These are phyloP conservation scores for Holocentrus rufus DNA, from an alignment of 2,797 vertebrate genomes.

Conservation along the genomic window DNA sequence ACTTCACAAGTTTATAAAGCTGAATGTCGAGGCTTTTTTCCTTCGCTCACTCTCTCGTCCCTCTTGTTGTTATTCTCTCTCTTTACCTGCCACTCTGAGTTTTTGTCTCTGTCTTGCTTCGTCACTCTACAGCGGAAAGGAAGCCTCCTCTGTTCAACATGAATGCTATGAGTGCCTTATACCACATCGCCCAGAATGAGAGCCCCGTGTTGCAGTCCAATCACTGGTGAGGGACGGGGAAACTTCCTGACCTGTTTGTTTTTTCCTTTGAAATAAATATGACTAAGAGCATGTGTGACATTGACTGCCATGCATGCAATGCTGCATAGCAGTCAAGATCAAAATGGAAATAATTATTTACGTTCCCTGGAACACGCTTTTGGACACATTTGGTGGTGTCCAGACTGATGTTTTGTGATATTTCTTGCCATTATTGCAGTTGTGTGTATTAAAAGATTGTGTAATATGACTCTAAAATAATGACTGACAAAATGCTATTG, in stretches of 20 bases:
- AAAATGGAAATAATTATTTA: no score
- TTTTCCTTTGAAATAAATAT: slow-evolving; percentile 7
- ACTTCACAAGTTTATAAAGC: slow-evolving; percentile 4
- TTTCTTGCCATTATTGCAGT: no score
- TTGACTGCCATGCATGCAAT: no score
- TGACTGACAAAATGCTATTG: no score
- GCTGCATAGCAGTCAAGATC: no score
- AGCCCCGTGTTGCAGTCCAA: slow-evolving; percentile 92
- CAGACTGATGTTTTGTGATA: no score
- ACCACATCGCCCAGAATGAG: slow-evolving; percentile 97
- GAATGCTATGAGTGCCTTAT: slow-evolving; percentile 99
- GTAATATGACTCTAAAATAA: no score
- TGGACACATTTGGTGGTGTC: no score
- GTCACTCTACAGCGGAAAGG: slow-evolving; percentile 85
- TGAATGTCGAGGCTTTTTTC: slow-evolving; percentile 38
- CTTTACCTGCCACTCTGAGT: slow-evolving; percentile 30
- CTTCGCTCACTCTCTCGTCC: slow-evolving; percentile 2
- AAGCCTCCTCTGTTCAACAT: slow-evolving; percentile 97
- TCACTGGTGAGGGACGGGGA: slow-evolving; percentile 86
- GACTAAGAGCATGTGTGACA: no score
- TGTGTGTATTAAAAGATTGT: no score
- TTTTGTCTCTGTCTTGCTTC: slow-evolving; percentile 44
- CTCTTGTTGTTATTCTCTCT: slow-evolving; percentile 17
- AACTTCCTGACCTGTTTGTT: slow-evolving; percentile 5
- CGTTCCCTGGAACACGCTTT: no score